Percentiles rank a stretch among this genome's conserved stretches.
These are phyloP conservation scores for Triops longicaudatus DNA, from an alignment of 1,140 invertebrate genomes.

Conservation along the genomic window DNA sequence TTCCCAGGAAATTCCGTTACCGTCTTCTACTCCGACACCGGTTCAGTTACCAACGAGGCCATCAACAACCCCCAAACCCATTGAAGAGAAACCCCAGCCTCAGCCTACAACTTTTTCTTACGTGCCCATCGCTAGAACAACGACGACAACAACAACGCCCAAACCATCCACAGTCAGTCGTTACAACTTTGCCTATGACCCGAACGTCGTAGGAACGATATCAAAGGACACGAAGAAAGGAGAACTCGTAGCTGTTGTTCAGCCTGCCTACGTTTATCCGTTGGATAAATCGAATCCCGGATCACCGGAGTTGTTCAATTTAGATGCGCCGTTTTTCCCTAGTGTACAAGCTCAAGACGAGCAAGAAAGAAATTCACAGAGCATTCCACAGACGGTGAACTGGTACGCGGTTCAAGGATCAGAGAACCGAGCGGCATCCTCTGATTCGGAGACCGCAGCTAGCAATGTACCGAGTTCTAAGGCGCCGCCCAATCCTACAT, in stretches of 20 bases:
- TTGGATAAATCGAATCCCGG: background rate
- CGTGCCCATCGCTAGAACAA: background rate
- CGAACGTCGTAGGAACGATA: background rate
- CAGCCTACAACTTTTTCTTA: background rate
- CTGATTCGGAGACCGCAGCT: background rate
- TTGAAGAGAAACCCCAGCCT: background rate
- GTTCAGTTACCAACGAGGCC: background rate
- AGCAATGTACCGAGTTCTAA: background rate
- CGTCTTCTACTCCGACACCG: background rate
- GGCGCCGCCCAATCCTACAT: background rate
- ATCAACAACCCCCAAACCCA: background rate
- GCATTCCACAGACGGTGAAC: background rate
- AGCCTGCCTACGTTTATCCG: constrained; percentile 22
- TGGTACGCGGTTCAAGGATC: background rate
- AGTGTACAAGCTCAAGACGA: background rate
- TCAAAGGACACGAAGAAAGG: constrained; percentile 15
- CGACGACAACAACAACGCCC: background rate
- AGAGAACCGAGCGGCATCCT: background rate
- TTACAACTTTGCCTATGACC: background rate
- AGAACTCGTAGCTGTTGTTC: constrained; percentile 20
- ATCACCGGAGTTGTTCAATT: constrained; percentile 17
- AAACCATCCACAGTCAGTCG: background rate
- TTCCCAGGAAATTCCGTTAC: background rate
- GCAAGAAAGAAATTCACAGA: background rate
- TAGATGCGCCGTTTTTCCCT: constrained; percentile 27